Conservation (phyloP, 2,888 invertebrate genomes). For the Chrysolina americana region DNA sequence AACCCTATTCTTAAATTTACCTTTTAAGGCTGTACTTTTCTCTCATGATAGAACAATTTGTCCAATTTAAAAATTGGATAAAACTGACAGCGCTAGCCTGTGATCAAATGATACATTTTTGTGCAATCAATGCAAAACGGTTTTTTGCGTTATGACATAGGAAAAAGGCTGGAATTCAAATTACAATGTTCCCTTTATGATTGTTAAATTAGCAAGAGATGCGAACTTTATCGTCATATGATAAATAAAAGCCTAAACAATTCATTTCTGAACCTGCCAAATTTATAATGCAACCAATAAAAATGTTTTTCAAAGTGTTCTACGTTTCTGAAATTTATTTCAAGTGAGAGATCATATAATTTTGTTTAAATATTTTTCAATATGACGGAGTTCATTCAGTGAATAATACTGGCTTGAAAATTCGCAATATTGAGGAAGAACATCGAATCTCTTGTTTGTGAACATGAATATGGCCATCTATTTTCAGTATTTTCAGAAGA, state of each 20-base stretch:
- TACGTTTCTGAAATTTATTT: too few species aligned
- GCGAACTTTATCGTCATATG: background rate
- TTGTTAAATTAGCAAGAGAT: background rate
- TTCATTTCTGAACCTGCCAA: too few species aligned
- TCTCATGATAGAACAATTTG: background rate
- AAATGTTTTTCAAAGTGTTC: too few species aligned
- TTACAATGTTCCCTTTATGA: background rate
- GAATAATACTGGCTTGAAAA: too few species aligned
- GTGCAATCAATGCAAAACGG: constrained; percentile 36
- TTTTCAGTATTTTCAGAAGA: background rate
- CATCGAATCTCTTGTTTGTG: background rate
- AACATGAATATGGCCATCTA: background rate
- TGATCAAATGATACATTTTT: constrained; percentile 35
- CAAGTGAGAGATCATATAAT: too few species aligned
- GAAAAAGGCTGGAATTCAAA: constrained; percentile 6
- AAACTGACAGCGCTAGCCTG: constrained; percentile 35
- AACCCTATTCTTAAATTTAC: background rate
- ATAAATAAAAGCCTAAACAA: too few species aligned
- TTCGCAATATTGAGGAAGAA: background rate
- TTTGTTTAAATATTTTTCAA: too few species aligned
- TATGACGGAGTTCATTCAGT: too few species aligned
- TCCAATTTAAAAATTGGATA: constrained; percentile 18
- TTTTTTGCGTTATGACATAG: background rate
- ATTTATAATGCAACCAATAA: too few species aligned
- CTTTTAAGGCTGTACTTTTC: background rate